A percentile compares a stretch with the other conserved stretches of the same genome.
phyloP scores from a whole-genome alignment of 2,113 vertebrate species.

The Neomonachus schauinslandi region DNA sequence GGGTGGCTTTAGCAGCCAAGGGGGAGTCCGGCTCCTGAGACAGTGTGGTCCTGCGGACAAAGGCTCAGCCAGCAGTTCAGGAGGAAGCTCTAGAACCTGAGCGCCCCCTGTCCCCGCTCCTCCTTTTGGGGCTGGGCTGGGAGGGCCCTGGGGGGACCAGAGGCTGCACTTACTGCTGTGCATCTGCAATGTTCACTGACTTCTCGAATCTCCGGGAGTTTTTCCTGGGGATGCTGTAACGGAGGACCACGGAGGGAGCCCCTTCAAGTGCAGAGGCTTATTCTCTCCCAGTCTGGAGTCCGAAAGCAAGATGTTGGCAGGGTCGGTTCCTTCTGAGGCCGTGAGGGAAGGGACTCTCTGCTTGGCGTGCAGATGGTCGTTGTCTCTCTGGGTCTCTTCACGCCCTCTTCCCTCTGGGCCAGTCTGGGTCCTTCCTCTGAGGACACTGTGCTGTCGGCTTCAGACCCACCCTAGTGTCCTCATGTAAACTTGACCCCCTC shows the following conservation, averaged over 20 bases:
- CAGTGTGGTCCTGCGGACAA: neutral
- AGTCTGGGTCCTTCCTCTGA: neutral
- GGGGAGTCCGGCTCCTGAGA: neutral
- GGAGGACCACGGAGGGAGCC: neutral
- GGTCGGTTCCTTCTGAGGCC: neutral
- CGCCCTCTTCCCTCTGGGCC: rapidly evolving
- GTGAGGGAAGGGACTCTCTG: neutral
- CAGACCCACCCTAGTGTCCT: neutral
- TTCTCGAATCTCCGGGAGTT: rapidly evolving
- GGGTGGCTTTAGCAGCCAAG: neutral
- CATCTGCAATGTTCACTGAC: rapidly evolving
- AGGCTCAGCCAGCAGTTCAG: neutral
- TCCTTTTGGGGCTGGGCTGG: neutral
- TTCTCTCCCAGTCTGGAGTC: neutral
- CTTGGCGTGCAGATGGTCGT: neutral
- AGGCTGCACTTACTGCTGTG: rapidly evolving
- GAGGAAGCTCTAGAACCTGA: neutral
- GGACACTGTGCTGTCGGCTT: rapidly evolving
- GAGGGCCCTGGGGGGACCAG: neutral
- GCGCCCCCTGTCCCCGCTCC: rapidly evolving
- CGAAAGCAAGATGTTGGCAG: neutral
- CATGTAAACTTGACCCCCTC: neutral
- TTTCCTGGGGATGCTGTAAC: neutral
- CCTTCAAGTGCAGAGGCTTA: neutral
- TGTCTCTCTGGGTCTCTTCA: no score